These are phyloP conservation scores for Drosophila silvestris DNA, from an alignment of 2,888 invertebrate species.

Conservation along the genomic window DNA sequence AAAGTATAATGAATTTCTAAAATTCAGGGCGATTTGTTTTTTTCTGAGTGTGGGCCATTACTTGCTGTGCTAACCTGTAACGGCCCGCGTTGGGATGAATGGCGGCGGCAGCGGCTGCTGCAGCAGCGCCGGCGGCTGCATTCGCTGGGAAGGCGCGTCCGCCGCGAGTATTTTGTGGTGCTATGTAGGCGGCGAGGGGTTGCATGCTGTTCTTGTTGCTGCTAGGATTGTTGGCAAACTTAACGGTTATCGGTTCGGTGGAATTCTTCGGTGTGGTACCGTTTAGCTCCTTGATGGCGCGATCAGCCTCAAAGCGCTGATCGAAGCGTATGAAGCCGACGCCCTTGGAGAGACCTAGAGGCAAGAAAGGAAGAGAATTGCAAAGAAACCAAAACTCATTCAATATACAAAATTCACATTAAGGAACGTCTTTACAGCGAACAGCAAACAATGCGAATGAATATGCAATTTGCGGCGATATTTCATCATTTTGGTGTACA, in stretches of 20 bases:
- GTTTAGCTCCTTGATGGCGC: constrained; percentile 95
- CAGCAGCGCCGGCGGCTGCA: constrained; percentile 83
- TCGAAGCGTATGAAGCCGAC: constrained; percentile 98
- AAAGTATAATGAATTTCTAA: not conserved
- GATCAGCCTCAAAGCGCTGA: constrained; percentile 95
- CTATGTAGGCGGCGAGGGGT: constrained; percentile 92
- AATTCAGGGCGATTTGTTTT: not conserved
- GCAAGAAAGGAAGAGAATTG: not conserved
- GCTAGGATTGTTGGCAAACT: constrained; percentile 97
- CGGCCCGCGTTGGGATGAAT: constrained; percentile 85
- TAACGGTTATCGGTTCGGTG: constrained; percentile 96
- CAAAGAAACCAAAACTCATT: not conserved
- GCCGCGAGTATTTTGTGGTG: constrained; percentile 90
- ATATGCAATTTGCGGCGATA: not conserved
- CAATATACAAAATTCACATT: not conserved
- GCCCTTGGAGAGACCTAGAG: constrained; percentile 94
- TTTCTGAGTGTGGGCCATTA: not conserved
- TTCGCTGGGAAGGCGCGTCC: constrained; percentile 92
- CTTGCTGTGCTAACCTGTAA: constrained; percentile 79
- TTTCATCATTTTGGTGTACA: not conserved
- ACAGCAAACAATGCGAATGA: constrained; percentile 16
- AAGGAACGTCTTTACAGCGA: constrained; percentile 16
- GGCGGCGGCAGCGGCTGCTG: constrained; percentile 83
- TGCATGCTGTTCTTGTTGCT: constrained; percentile 93
- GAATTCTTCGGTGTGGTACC: constrained; percentile 95